Evolutionary conservation across 2,888 invertebrate species (phyloP).

Genomic region (Lampropteryx suffumata): DNA sequence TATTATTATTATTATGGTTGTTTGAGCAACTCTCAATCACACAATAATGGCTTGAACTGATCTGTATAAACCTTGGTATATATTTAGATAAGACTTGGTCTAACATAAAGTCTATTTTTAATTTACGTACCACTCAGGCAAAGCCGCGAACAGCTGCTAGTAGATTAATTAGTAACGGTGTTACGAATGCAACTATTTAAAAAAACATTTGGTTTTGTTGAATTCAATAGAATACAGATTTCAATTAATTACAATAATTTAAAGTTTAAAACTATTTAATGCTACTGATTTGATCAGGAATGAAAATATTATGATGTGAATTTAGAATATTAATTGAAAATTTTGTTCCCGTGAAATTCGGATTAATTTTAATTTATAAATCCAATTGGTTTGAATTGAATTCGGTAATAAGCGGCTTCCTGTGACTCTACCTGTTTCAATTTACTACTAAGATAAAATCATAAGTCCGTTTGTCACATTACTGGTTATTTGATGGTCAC

Average conservation of each 20-base stretch:
- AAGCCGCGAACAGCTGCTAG: too few species aligned
- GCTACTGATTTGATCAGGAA: constrained; percentile 3
- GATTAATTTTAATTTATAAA: constrained; percentile 15
- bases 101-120: too few species aligned
- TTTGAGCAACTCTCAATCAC: too few species aligned
- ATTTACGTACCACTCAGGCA: too few species aligned
- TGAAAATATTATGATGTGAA: constrained; percentile 24
- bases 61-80: too few species aligned
- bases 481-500: too few species aligned
- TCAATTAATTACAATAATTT: constrained; percentile 10
- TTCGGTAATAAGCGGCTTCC: constrained; percentile 7
- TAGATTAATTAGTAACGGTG: not conserved
- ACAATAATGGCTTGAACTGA: too few species aligned
- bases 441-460: too few species aligned
- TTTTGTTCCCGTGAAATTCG: constrained; percentile 31
- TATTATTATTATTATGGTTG: too few species aligned
- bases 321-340: constrained; percentile 19
- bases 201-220: too few species aligned
- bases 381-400: constrained; percentile 13
- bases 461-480: not conserved
- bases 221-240: not conserved
- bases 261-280: constrained; percentile 3
- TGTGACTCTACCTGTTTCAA: constrained; percentile 1
- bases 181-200: too few species aligned
- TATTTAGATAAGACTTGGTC: too few species aligned